A percentile compares a stretch with the other conserved stretches of the same genome.
Conservation (phyloP, 1,140 invertebrate species). For the Colletes latitarsis region DNA sequence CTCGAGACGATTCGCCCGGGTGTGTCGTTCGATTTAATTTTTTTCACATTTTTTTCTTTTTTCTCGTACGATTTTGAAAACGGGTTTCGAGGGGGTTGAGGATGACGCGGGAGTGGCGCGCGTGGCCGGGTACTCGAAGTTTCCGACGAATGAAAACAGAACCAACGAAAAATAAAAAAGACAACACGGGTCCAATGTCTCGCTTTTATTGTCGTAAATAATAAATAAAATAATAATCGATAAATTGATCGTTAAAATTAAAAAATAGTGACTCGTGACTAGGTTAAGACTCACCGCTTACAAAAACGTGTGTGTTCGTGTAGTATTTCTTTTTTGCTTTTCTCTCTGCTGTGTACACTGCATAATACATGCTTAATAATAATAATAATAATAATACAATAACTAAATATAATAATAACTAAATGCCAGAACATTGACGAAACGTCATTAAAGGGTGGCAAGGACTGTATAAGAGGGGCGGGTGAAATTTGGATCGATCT, state of each 20-base stretch:
- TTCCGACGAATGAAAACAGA: slow-evolving; percentile 8
- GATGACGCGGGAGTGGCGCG: background rate
- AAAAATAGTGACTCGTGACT: slow-evolving; percentile 81
- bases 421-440: slow-evolving; percentile 21
- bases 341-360: slow-evolving; percentile 33
- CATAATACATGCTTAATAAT: slow-evolving; percentile 58
- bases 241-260: slow-evolving; percentile 76
- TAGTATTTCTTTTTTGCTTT: slow-evolving; percentile 41
- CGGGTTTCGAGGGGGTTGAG: background rate
- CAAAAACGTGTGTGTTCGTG: slow-evolving; percentile 67
- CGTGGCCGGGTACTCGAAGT: too few relatives aligned
- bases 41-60: background rate
- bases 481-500: background rate
- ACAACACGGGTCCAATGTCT: slow-evolving; percentile 70
- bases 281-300: slow-evolving; percentile 81
- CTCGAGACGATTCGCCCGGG: slow-evolving; percentile 6
- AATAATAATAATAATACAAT: slow-evolving; percentile 54
- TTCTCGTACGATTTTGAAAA: background rate
- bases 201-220: slow-evolving; percentile 79
- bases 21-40: background rate
- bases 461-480: background rate
- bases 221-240: slow-evolving; percentile 80
- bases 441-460: background rate
- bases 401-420: slow-evolving; percentile 53
- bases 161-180: slow-evolving; percentile 16